Conservation (phyloP, 2,797 vertebrate genomes). For the Fringilla coelebs region DNA sequence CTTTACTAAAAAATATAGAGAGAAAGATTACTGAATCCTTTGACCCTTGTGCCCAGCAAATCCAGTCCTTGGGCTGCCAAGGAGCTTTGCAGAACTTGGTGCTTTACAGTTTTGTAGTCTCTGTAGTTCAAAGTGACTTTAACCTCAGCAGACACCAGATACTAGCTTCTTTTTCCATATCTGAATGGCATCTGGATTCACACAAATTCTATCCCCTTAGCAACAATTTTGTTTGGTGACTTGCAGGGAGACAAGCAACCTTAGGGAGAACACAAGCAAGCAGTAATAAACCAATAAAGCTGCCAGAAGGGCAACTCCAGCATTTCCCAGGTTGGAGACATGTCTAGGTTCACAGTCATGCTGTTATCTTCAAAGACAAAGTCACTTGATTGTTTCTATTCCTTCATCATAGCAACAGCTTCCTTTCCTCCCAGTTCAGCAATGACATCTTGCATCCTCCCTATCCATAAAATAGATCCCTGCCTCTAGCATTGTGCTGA, state of each 20-base stretch:
- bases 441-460: constrained; percentile 36
- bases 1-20: background rate
- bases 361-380: constrained; percentile 13
- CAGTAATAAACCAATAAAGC: background rate
- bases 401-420: constrained; percentile 22
- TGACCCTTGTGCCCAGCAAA: background rate
- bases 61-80: background rate
- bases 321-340: background rate
- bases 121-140: background rate
- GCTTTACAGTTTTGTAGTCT: background rate
- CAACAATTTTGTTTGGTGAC: background rate
- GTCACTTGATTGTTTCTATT: background rate
- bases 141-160: background rate
- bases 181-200: background rate
- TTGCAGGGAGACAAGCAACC: background rate
- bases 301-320: background rate
- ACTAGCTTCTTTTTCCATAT: background rate
- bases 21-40: background rate
- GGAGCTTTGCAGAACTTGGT: background rate
- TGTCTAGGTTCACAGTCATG: background rate
- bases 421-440: constrained; percentile 34
- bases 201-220: background rate
- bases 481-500: background rate
- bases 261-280: background rate
- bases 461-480: background rate